Evolutionary conservation across 2,888 invertebrate genomes (phyloP), one percentile per base, ranked within the genome.

Genomic region (Macaria liturata): DNA sequence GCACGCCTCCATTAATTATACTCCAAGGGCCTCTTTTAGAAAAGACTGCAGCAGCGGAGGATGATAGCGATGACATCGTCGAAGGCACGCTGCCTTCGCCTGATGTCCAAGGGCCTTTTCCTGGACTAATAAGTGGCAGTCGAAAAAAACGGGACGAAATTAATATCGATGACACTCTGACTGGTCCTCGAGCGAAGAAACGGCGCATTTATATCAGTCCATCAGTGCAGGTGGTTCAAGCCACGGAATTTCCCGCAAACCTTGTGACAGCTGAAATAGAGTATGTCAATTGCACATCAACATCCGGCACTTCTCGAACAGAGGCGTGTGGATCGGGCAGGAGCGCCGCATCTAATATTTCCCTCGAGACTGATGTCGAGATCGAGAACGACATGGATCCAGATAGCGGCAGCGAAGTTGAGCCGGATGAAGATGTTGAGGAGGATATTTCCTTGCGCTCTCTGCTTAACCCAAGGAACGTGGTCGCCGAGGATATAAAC

Each of bases 241-340:
- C 20, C 20, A 20, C 20, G 20, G 20, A 20, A 20, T 20, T 20
- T 1, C 20, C 20, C 20, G 20, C 20, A 44, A 52, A 45, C 32
- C 34, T 32, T 52, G 52, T 52, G 32, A 32, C 45, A 45, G 52
- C 52, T 52, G 52, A 52, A 52, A 52, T 52, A 52, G 52, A 52
- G 45, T 52, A 45, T 20, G 46, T 53, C 46, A 55, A 39, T 46
- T 43, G 47, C 48, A 39, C 42, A 40, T n/a, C 46, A 43, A 54
- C 46, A 48, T 54, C 46, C 46, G 34, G 40, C 47, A 45, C 54
- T 43, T 54, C 54, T 40, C 46, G 42, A 47, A 54, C 39, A 48
- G 37, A 53, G 46, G 53, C 46, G 53, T 53, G 37, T 43, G 43
- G 45, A 30, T 49, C 43, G 39, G 37, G 39, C 43, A 55, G 44